Conservation (phyloP, 30 jellyfish, hydroid and myxozoan species). For the Chironex yamaguchii region DNA sequence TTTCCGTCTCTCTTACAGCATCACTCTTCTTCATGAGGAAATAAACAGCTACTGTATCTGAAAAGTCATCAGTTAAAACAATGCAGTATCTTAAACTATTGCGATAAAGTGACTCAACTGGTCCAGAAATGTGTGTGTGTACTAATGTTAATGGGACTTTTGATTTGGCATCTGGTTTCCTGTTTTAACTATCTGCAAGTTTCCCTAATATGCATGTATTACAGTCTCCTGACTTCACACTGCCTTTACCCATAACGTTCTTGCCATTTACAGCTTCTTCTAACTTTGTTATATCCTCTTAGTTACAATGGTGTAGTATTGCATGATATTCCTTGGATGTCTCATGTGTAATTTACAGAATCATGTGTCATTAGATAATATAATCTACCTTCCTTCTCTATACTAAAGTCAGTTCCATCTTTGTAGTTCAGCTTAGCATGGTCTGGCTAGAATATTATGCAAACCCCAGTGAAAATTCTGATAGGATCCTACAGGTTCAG, state of each 20-base stretch:
- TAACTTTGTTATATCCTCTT: slow-evolving; percentile 5
- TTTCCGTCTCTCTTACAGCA: slow-evolving; percentile 7
- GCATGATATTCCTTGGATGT: slow-evolving; percentile 58
- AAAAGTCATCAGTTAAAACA: slow-evolving; percentile 16
- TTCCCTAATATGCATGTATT: slow-evolving; percentile 24
- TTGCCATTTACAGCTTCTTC: neutral
- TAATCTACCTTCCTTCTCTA: slow-evolving; percentile 37
- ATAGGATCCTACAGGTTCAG: too few species aligned
- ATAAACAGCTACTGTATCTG: slow-evolving; percentile 8
- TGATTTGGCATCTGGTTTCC: slow-evolving; percentile 28
- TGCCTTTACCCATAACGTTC: slow-evolving; percentile 15
- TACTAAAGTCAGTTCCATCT: slow-evolving; percentile 55
- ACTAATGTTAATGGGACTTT: slow-evolving; percentile 13
- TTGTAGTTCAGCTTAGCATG: neutral
- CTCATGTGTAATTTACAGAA: too few species aligned
- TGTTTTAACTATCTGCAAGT: neutral
- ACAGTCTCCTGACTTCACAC: slow-evolving; percentile 2
- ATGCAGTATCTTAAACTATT: slow-evolving; percentile 38
- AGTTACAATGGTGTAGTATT: slow-evolving; percentile 47
- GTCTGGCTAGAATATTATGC: slow-evolving; percentile 1
- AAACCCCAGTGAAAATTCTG: too few species aligned
- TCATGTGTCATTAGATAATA: slow-evolving; percentile 34
- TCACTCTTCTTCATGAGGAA: slow-evolving; percentile 1
- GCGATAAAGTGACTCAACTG: slow-evolving; percentile 1
- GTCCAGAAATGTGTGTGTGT: slow-evolving; percentile 46